Evolutionary conservation across 2,113 vertebrate species (phyloP).

Genomic region (Aldabrachelys gigantea): DNA sequence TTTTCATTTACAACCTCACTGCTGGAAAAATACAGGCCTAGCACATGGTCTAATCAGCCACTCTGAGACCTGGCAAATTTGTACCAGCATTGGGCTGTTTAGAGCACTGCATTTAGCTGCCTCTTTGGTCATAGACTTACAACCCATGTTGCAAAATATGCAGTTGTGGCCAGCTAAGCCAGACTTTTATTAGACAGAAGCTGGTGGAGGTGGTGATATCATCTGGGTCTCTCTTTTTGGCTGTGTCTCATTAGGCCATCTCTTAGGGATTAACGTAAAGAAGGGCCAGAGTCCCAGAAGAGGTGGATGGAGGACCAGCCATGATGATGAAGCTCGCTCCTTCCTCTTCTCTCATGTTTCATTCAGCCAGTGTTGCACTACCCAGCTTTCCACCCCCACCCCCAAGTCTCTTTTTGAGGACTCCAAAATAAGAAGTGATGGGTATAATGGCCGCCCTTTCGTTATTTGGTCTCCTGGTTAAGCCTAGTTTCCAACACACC

Average conservation of each 20-base stretch:
- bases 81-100: not conserved
- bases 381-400: not conserved
- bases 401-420: not conserved
- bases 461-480: not conserved
- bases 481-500: not conserved
- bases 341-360: not conserved
- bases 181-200: not conserved
- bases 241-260: not conserved
- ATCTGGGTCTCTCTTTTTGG: not conserved
- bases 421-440: not conserved
- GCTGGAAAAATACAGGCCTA: not conserved
- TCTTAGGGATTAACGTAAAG: not conserved
- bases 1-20: not conserved
- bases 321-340: not conserved
- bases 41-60: not conserved
- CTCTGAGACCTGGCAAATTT: not conserved
- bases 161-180: not conserved
- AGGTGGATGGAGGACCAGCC: not conserved
- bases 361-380: not conserved
- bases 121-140: not conserved
- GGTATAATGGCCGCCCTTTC: not conserved
- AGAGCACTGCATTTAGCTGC: not conserved
- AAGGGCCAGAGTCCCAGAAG: not conserved
- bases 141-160: not conserved
- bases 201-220: not conserved